Base-by-base conservation (phyloP, 2,888 invertebrate species). In the Apodemia hepburni region DNA sequence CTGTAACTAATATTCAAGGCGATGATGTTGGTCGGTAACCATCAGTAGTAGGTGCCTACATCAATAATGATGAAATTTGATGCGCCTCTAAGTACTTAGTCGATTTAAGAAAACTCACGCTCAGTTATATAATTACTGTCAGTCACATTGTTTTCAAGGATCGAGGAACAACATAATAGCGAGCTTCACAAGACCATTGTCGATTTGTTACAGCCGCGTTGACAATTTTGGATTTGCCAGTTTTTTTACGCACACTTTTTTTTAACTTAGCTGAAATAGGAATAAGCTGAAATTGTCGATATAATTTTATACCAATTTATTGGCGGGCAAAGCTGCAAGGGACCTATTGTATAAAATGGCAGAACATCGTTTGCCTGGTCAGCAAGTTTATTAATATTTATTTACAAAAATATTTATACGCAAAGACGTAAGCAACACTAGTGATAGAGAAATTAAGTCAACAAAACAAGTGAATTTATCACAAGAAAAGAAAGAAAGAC, bases 121-220 rank as follows among this genome's bases (percentile, higher is more conserved):
- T 12, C 17, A 51, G 22, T 51, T 51, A 27, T 18, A 45, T 45
- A 45, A 45, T 45, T 45, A 45, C 51, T 51, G 22, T 5, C 15
- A 15, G 22, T 51, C 18, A 49, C 51, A 22, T 51, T 51, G 22
- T 51, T 17, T 18, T 51, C 51, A 22, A 27, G 22, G 22, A 22
- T 27, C 22, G 15, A 51, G 22, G 22, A 51, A 29, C 60, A 35
- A 22, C 61, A 51, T 54, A 68, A 67, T 71, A 58, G 65, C 63
- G 64, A 61, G 17, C 59, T 64, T 70, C 69, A 72, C 70, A 71
- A 74, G 72, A 74, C 77, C 71, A 77, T 81, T 79, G 78, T 75
- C 69, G 64, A 84, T 82, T 82, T 70, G 80, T 79, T 77, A 72
- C 74, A 77, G 68, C 70, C 9, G 61, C 38, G 29, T 71, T 75